Base-by-base conservation (phyloP, 2,113 vertebrate species). In the Tachysurus vachellii region DNA sequence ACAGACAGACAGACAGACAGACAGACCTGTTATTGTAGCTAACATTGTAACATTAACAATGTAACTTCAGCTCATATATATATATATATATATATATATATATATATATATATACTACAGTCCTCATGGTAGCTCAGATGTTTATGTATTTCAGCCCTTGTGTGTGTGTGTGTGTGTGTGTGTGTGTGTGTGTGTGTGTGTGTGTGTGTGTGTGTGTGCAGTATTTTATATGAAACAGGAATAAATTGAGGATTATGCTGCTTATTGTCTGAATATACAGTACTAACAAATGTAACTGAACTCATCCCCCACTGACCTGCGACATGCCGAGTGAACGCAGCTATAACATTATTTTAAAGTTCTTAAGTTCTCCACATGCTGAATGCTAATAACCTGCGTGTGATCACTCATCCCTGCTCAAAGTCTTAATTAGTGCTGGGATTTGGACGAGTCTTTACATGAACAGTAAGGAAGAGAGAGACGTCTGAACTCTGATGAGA, bases 371-470 rank as follows among this genome's bases (percentile, higher is more conserved):
- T 71, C 31, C 68, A 71, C 36, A 42, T 16, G 19, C 16, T 19
- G 68, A 83, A 59, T 59, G 79, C 54, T 83, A 87, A 87, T 83
- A 86, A 50, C 47, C 85, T 75, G 83, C 85, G 83, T 57, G 83
- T 86, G 88, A 64, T 82, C 86, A 57, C 64, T 83, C 88, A 86
- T 83, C 86, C 88, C 84, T 87, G 75, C 83, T 59, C 75, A 21
- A 54, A 64, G 71, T 53, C 71, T 83, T 89, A 90, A 90, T 90
- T 90, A 85, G 83, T 50, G 83, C 53, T 77, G 62, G 85, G 79
- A 90, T 83, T 80, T 84, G 64, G 82, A 84, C 53, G 54, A 85
- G 31, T 4, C 19, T 10, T 82, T 62, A 23, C 50, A 31, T 23
- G 28, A 71, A 26, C 16, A 73, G 19, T 23, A 31, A 71, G 66